Base-by-base conservation (phyloP, 2,888 invertebrate genomes). In the Amiota communis region DNA sequence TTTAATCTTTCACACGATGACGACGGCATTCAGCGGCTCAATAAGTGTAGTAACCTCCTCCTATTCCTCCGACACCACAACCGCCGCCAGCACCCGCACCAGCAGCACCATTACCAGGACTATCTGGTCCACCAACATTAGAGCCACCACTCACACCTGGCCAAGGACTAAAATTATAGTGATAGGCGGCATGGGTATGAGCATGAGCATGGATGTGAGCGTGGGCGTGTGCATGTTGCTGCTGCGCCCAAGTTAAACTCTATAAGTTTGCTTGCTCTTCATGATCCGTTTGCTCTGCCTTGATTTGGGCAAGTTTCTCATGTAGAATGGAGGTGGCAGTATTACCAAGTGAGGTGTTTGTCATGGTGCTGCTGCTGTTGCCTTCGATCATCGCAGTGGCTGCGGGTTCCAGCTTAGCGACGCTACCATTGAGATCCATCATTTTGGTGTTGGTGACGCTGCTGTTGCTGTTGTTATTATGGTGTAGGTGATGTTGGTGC, bases 291-390 rank as follows among this genome's bases (percentile, higher is more conserved):
- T 85, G 87, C 75, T 90, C 90, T 75, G 88, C 86, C 80, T 89
- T 90, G 74, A 89, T 89, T 82, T 88, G 87, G 63, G 87, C 89
- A 80, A 89, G 81, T 80, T 89, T 89, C 73, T 89, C 89, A 69
- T 89, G 88, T 74, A 87, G 75, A 77, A 88, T 88, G 74, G 87
- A 86, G 59, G 59, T 20, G 36, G 36, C 36, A 6, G 36, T 36
- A 36, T 2, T 36, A 36, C 36, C 36, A 36, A 6, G 36, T 72
- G 81, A 83, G 75, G 68, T 77, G 75, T 74, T 3, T 79, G 70
- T 72, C 74, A 15, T 61, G 59, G 65, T 48, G 61, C 67, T 65
- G 70, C 61, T 46, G 72, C 36, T 57, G 64, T 23, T 53, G 71
- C 20, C 17, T 12, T 11, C 23, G 67, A 51, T 13, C 46, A 56